phyloP scores from a whole-genome alignment of 2,888 invertebrate species.

The Chalcosyrphus nemorum region DNA sequence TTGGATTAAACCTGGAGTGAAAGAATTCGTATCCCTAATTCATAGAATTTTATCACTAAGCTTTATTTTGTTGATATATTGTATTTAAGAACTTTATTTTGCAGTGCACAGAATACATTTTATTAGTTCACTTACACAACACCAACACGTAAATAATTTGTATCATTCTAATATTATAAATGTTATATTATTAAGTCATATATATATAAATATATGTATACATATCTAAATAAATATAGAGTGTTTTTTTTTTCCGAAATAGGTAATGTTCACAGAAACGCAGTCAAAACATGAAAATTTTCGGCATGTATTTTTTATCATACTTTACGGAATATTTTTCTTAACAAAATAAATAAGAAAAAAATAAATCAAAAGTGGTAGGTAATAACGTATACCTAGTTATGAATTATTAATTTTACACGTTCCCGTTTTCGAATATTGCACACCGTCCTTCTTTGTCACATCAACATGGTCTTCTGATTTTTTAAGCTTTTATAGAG shows the following conservation, averaged over 20 bases:
- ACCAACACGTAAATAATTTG: not conserved
- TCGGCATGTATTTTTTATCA: not conserved
- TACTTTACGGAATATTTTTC: not conserved
- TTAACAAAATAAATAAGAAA: not conserved
- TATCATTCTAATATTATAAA: conserved; percentile 12
- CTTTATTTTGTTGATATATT: not conserved
- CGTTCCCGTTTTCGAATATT: not conserved
- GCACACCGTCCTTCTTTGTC: not conserved
- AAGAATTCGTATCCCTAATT: no score
- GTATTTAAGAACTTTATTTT: not conserved
- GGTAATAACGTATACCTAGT: not conserved
- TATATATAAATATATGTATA: not conserved
- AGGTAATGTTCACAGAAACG: not conserved
- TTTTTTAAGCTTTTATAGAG: conserved; percentile 6
- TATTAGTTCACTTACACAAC: conserved; percentile 27
- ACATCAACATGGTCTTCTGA: conserved; percentile 5
- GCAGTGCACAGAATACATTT: not conserved
- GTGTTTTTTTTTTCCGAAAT: conserved; percentile 15
- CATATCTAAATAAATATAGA: conserved; percentile 25
- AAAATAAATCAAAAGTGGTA: not conserved
- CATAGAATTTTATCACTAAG: not conserved
- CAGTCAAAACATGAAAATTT: not conserved
- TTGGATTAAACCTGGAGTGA: no score
- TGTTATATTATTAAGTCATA: conserved; percentile 7
- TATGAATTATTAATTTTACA: not conserved